Conservation (phyloP, 2,888 invertebrate species). For the Pseudococcus viburni region DNA sequence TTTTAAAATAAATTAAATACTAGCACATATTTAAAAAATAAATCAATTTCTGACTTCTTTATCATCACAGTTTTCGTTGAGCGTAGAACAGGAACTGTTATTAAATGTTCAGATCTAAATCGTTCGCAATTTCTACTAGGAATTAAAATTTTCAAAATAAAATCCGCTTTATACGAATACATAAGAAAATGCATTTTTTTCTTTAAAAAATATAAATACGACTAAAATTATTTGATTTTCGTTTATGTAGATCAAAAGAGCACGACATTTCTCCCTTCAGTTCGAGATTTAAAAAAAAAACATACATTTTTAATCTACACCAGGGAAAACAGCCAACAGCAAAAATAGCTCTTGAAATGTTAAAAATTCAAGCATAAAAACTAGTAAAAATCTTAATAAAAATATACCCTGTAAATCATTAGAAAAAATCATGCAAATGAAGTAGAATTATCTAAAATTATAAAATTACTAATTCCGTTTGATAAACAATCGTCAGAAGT, state of each 20-base stretch:
- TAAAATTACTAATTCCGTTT: not conserved
- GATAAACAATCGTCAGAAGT: not conserved
- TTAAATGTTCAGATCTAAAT: slow-evolving; percentile 29
- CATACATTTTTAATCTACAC: not conserved
- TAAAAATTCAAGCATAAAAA: not conserved
- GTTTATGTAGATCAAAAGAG: not conserved
- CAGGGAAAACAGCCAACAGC: not conserved
- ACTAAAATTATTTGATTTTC: slow-evolving; percentile 24
- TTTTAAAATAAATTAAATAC: slow-evolving; percentile 30
- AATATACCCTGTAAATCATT: slow-evolving; percentile 19
- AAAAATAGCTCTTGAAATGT: not conserved
- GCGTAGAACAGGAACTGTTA: slow-evolving; percentile 61
- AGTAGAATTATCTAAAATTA: not conserved
- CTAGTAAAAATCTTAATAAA: not conserved
- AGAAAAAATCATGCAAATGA: not conserved
- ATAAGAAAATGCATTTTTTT: not conserved
- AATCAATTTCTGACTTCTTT: slow-evolving; percentile 50
- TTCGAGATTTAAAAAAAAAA: not conserved
- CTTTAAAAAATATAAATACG: not conserved
- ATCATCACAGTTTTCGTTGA: slow-evolving; percentile 64
- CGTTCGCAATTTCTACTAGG: not conserved
- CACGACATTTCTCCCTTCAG: not conserved
- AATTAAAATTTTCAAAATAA: not conserved
- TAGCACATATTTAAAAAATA: slow-evolving; percentile 47
- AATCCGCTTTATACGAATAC: not conserved